phyloP scores from a whole-genome alignment of 2,113 vertebrate species.

The Prolemur simus region DNA sequence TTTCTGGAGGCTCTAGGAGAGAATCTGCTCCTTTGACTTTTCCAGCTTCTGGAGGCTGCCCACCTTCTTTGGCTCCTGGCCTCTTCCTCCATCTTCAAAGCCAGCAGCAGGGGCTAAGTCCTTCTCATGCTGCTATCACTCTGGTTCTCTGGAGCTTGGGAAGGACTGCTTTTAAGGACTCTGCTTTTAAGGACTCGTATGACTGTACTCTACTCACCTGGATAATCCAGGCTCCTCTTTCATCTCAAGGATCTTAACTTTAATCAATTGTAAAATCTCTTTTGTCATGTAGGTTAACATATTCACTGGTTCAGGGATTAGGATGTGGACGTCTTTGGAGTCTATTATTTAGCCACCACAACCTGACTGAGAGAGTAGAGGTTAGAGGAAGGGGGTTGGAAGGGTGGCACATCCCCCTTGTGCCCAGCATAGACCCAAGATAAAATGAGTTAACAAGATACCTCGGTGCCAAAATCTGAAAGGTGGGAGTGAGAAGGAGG shows the following conservation, averaged over 20 bases:
- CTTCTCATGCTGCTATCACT: not conserved
- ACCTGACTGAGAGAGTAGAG: not conserved
- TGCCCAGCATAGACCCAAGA: not conserved
- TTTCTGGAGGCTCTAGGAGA: not conserved
- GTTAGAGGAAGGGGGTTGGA: not conserved
- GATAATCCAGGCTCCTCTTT: not conserved
- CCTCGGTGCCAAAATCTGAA: not conserved
- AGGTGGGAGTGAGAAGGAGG: not conserved
- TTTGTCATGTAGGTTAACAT: not conserved
- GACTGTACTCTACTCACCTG: not conserved
- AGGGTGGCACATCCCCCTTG: not conserved
- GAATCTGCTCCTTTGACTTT: not conserved
- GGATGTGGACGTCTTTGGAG: not conserved
- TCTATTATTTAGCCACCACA: not conserved
- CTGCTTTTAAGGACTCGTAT: not conserved
- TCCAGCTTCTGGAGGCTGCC: not conserved
- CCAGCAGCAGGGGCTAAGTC: not conserved
- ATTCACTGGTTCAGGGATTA: not conserved
- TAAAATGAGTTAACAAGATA: not conserved
- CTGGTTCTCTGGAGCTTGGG: not conserved
- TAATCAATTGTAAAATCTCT: not conserved
- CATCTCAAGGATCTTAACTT: not conserved
- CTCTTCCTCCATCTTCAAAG: not conserved
- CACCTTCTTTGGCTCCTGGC: not conserved
- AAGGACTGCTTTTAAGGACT: not conserved